phyloP scores from a whole-genome alignment of 30 jellyfish, hydroid and myxozoan genomes.

The Turritopsis rubra region DNA sequence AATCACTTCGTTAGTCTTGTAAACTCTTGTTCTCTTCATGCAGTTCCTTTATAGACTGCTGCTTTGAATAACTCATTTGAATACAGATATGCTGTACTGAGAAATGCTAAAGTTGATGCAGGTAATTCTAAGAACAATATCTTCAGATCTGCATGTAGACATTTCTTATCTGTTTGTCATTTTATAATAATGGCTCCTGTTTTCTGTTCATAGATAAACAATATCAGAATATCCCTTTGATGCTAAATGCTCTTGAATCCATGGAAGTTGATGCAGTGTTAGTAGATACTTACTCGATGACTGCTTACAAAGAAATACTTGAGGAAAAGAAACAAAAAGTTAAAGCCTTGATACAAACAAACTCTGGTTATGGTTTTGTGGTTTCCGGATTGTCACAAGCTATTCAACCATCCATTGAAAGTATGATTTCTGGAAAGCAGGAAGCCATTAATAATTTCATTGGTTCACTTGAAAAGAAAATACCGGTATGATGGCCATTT shows the following conservation, averaged over 20 bases:
- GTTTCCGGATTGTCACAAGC: conserved; percentile 28
- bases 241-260: conserved; percentile 16
- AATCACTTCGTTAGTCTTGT: not conserved
- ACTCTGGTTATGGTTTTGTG: conserved; percentile 25
- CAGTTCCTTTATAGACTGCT: conserved; percentile 14
- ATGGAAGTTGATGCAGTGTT: conserved; percentile 24
- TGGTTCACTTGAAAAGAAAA: conserved; percentile 3
- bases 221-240: not conserved
- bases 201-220: not conserved
- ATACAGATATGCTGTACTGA: conserved; percentile 29
- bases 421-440: conserved; percentile 1
- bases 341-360: conserved; percentile 20
- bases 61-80: conserved; percentile 43
- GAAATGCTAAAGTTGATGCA: conserved; percentile 24
- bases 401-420: not conserved
- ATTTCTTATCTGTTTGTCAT: too few relatives aligned
- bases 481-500: conserved; percentile 14
- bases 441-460: not conserved
- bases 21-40: too few relatives aligned
- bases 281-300: conserved; percentile 13
- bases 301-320: not conserved
- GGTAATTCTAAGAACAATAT: not conserved
- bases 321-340: conserved; percentile 12
- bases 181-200: too few relatives aligned
- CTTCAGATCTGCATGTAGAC: not conserved